Conservation (phyloP, 1,140 invertebrate species). For the Drosophila parabipectinata region DNA sequence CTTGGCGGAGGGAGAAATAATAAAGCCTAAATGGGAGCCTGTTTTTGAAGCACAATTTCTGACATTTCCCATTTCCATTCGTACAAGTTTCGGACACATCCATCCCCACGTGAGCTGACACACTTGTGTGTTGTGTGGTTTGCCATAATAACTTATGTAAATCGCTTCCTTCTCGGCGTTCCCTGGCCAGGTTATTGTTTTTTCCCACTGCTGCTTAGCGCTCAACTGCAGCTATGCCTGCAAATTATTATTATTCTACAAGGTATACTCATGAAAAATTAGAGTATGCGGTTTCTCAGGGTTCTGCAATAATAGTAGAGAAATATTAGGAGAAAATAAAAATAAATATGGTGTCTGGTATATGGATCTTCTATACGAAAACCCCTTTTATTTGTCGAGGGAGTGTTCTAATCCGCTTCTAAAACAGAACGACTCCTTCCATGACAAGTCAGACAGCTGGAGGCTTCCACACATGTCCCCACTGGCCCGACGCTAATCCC, state of each 20-base stretch:
- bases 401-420: no score
- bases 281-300: neutral
- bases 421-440: neutral
- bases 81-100: constrained; percentile 36
- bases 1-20: constrained; percentile 7
- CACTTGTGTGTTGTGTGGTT: constrained; percentile 28
- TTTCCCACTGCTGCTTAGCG: constrained; percentile 21
- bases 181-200: neutral
- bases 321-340: no score
- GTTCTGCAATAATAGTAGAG: neutral
- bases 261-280: neutral
- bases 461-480: constrained; percentile 10
- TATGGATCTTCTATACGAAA: no score
- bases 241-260: constrained; percentile 21
- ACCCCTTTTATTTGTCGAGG: no score
- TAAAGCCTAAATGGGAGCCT: constrained; percentile 12
- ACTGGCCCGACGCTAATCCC: constrained; percentile 10
- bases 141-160: constrained; percentile 46
- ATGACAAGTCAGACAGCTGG: constrained; percentile 26
- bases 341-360: no score
- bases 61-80: constrained; percentile 41
- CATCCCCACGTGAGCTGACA: constrained; percentile 27
- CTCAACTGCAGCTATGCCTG: constrained; percentile 31
- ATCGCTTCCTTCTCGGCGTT: constrained; percentile 21
- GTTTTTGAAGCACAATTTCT: constrained; percentile 41